Evolutionary conservation across 2,797 vertebrate genomes (phyloP).

Genomic region (Sus cebifrons): DNA sequence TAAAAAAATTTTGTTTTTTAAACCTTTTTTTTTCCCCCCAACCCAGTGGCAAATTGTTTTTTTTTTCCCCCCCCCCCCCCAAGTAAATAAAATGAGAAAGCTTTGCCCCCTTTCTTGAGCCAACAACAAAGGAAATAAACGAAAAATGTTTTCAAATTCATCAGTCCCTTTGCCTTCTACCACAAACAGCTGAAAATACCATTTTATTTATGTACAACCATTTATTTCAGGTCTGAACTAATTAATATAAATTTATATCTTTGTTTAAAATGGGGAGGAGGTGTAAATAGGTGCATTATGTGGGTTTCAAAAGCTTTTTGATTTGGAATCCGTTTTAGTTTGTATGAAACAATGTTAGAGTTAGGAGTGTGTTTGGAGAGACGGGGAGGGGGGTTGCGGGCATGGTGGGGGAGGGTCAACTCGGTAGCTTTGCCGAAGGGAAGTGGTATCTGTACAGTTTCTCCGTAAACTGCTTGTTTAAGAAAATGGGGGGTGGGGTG

Average conservation of each 20-base stretch:
- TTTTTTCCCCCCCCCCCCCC: neutral
- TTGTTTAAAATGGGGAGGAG: conserved; percentile 75
- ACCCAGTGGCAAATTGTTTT: no score
- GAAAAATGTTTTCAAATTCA: conserved; percentile 86
- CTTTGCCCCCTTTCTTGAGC: conserved; percentile 77
- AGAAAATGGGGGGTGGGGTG: conserved; percentile 78
- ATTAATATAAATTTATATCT: conserved; percentile 69
- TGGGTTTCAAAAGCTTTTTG: conserved; percentile 22
- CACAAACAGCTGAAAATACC: conserved; percentile 88
- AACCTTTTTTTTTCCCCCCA: conserved; percentile 84
- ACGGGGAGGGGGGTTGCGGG: conserved; percentile 48
- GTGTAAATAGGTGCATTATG: conserved; percentile 66
- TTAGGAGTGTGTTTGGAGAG: conserved; percentile 52
- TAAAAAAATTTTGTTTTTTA: conserved; percentile 87
- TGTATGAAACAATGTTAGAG: conserved; percentile 53
- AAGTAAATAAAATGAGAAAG: conserved; percentile 76
- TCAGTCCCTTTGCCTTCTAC: conserved; percentile 87
- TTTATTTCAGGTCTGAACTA: conserved; percentile 67
- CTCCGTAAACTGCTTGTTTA: conserved; percentile 85
- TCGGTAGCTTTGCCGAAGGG: conserved; percentile 79
- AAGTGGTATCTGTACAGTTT: conserved; percentile 85
- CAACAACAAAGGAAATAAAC: conserved; percentile 86
- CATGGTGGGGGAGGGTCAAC: conserved; percentile 84
- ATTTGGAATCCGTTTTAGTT: conserved; percentile 53
- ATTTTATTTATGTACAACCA: conserved; percentile 75